Conservation (phyloP, 2,113 vertebrate genomes). For the Climacteris rufus region DNA sequence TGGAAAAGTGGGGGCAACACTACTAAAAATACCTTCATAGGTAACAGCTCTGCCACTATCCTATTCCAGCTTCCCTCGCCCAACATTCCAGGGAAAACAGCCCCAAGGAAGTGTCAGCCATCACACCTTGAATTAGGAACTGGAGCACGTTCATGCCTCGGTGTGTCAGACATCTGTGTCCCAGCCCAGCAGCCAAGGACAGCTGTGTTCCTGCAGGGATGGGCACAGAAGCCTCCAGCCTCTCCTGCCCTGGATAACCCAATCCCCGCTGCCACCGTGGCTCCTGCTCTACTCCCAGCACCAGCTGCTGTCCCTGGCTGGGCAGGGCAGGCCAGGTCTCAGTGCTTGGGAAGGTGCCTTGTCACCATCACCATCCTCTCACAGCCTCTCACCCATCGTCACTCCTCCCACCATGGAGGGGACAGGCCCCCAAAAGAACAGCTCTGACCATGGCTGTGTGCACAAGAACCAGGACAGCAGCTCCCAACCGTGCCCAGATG, state of each 20-base stretch:
- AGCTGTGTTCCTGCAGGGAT: accelerated
- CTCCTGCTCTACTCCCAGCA: background rate
- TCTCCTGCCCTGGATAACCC: background rate
- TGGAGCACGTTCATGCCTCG: accelerated
- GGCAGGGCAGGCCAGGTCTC: background rate
- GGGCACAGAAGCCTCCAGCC: background rate
- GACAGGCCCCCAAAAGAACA: accelerated
- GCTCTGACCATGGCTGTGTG: background rate
- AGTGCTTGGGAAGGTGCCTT: background rate
- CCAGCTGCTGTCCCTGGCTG: background rate
- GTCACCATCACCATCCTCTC: background rate
- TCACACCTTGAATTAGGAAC: accelerated
- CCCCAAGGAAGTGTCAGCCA: background rate
- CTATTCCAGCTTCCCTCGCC: background rate
- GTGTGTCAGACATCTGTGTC: background rate
- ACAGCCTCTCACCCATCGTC: background rate
- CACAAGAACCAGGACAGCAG: background rate
- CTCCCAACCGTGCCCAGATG: accelerated
- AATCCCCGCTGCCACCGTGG: accelerated
- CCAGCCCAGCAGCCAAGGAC: background rate
- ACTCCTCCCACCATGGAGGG: accelerated
- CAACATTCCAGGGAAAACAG: background rate
- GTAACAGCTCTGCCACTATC: background rate
- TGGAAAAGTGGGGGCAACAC: background rate
- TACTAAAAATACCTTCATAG: background rate